Conservation (phyloP, 2,113 vertebrate species). For the Sakesphorus luctuosus region DNA sequence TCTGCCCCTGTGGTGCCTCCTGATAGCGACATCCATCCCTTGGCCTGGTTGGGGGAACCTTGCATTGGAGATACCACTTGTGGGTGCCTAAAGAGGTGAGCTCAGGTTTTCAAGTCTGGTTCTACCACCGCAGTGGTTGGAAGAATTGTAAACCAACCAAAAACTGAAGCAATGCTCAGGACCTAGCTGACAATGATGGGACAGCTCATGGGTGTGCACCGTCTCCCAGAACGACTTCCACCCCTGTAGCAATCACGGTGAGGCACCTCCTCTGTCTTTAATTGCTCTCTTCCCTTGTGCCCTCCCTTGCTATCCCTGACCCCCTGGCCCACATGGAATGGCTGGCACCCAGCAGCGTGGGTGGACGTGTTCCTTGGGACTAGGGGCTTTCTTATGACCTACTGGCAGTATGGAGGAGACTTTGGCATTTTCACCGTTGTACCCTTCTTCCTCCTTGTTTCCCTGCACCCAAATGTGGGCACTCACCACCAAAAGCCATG, state of each 20-base stretch:
- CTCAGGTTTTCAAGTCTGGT: background rate
- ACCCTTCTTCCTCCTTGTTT: background rate
- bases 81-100: background rate
- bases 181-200: fast-evolving
- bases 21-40: background rate
- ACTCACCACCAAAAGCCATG: fast-evolving
- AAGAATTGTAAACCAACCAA: background rate
- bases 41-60: background rate
- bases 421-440: background rate
- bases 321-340: background rate
- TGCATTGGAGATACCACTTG: background rate
- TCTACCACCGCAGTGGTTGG: background rate
- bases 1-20: background rate
- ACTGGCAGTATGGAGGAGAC: background rate
- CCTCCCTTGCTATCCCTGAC: fast-evolving
- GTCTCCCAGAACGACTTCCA: background rate
- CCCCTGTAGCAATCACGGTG: background rate
- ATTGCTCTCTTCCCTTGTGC: background rate
- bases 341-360: fast-evolving
- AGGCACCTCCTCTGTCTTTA: background rate
- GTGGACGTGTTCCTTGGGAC: fast-evolving
- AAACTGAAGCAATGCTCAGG: background rate
- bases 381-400: fast-evolving
- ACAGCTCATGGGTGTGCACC: background rate
- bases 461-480: background rate